A percentile compares a stretch with the other conserved stretches of the same genome.
phyloP scores from a whole-genome alignment of 2,888 invertebrate genomes.

The Dicyrtoma fusca region DNA sequence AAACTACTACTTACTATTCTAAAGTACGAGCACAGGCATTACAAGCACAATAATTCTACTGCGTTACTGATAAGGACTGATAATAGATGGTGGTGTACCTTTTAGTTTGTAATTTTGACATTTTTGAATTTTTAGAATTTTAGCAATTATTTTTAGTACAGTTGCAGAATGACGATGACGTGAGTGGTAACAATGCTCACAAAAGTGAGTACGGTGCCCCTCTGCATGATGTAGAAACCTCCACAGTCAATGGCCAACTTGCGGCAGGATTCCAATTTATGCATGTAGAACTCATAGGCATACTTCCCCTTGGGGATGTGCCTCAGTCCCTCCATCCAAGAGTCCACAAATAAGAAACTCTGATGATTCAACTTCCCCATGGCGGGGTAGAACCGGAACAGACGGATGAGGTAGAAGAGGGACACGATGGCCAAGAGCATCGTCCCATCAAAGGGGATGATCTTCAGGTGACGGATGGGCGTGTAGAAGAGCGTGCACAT shows the following conservation, averaged over 20 bases:
- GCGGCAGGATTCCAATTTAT: slow-evolving; percentile 54
- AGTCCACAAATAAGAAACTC: slow-evolving; percentile 47
- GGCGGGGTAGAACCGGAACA: slow-evolving; percentile 54
- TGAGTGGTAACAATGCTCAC: slow-evolving; percentile 55
- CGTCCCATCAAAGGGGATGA: slow-evolving; percentile 47
- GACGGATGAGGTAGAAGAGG: slow-evolving; percentile 51
- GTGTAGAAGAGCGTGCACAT: slow-evolving; percentile 56
- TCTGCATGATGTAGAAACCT: slow-evolving; percentile 55
- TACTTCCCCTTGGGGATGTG: slow-evolving; percentile 54
- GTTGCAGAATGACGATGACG: slow-evolving; percentile 53
- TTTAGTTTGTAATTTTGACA: no score
- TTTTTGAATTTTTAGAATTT: no score
- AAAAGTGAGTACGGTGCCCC: slow-evolving; percentile 54
- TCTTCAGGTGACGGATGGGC: slow-evolving; percentile 50
- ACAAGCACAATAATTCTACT: no score
- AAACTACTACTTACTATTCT: no score
- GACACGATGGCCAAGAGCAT: slow-evolving; percentile 49
- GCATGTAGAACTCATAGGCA: slow-evolving; percentile 56
- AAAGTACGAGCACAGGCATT: no score
- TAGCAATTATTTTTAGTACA: slow-evolving; percentile 52
- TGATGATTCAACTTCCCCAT: slow-evolving; percentile 52
- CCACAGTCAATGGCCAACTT: slow-evolving; percentile 52
- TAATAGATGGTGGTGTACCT: no score
- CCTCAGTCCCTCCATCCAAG: slow-evolving; percentile 54
- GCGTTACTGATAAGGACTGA: no score